Evolutionary conservation across 2,797 vertebrate species (phyloP).

Genomic region (Sternarchorhynchus goeldii): DNA sequence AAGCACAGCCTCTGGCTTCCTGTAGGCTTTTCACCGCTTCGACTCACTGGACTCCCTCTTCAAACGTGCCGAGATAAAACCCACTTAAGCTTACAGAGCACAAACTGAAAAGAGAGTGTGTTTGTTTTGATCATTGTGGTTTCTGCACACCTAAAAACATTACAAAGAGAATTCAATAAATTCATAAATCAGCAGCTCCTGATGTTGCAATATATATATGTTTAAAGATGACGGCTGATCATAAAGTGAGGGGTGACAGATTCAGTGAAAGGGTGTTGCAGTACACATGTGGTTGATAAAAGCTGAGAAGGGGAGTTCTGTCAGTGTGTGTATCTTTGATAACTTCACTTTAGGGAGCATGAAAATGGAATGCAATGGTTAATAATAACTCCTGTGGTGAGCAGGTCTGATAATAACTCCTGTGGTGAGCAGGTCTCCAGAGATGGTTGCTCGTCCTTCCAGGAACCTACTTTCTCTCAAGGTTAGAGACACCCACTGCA

Average conservation of each 20-base stretch:
- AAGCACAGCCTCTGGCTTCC: constrained; percentile 46
- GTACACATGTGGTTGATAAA: no score
- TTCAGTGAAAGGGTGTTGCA: no score
- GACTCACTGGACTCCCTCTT: neutral
- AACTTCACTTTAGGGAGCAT: constrained; percentile 33
- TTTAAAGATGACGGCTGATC: no score
- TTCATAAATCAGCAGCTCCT: no score
- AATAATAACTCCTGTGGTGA: no score
- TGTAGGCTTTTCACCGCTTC: constrained; percentile 31
- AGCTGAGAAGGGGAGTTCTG: neutral
- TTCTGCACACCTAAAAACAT: neutral
- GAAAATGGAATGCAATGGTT: constrained; percentile 55
- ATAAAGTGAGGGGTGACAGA: no score
- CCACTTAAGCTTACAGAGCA: neutral
- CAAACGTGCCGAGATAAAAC: constrained; percentile 18
- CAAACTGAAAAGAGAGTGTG: neutral
- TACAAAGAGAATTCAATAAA: no score
- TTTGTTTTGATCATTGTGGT: neutral
- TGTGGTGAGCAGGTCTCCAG: constrained; percentile 35
- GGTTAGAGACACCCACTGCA: constrained; percentile 42
- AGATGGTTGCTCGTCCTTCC: constrained; percentile 53
- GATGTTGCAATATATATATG: no score
- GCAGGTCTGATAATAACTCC: constrained; percentile 52
- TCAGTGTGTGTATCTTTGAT: constrained; percentile 19
- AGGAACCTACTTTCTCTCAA: constrained; percentile 58